A percentile compares a stretch with the other conserved stretches of the same genome.
These are phyloP conservation scores for Epicauta chinensis DNA, from an alignment of 1,140 invertebrate genomes.

Conservation along the genomic window DNA sequence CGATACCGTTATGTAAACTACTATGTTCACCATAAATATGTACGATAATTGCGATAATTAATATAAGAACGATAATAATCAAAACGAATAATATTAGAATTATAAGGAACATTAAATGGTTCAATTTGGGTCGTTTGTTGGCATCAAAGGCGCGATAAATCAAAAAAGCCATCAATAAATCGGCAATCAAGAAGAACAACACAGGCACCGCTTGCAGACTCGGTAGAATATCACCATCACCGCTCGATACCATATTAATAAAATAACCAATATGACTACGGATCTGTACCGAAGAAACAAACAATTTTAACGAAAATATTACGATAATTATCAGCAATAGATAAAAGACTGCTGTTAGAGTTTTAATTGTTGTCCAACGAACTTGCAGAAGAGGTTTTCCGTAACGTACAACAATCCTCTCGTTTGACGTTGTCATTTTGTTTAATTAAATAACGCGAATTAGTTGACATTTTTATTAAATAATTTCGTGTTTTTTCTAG, in stretches of 20 bases:
- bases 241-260: conserved; percentile 33
- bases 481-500: conserved; percentile 37
- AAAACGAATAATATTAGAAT: conserved; percentile 20
- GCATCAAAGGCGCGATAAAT: conserved; percentile 23
- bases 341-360: neutral
- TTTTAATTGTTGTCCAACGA: neutral
- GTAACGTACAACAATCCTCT: neutral
- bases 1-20: conserved; percentile 34
- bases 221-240: conserved; percentile 31
- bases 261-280: conserved; percentile 31
- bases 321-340: conserved; percentile 7
- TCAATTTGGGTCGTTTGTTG: conserved; percentile 16
- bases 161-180: conserved; percentile 23
- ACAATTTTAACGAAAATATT: conserved; percentile 21
- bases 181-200: conserved; percentile 26
- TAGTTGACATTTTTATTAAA: conserved; percentile 19
- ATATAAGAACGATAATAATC: conserved; percentile 22
- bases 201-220: conserved; percentile 25
- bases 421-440: neutral
- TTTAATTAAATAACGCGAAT: neutral
- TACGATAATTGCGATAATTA: conserved; percentile 27
- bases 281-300: conserved; percentile 26
- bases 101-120: conserved; percentile 28
- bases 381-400: neutral
- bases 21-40: conserved; percentile 28